Evolutionary conservation across 2,113 vertebrate genomes (phyloP), one percentile per base, ranked within the genome.

Genomic region (Suricata suricatta): DNA sequence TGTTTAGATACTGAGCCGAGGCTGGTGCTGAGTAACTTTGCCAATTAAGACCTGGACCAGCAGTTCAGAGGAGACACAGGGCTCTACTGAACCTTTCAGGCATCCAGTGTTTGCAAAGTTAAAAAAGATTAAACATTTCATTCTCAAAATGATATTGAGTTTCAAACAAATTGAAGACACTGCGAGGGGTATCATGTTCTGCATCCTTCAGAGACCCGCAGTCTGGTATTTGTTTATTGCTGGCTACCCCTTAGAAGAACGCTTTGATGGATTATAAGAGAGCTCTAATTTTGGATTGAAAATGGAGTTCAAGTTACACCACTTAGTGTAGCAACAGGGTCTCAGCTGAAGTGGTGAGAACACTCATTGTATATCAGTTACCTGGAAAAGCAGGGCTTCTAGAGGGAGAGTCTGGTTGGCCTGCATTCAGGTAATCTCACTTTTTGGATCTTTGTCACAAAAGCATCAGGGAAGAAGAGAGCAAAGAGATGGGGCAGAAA

Each of bases 81-180:
- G 2, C 15, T 25, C 25, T 54, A 17, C 7, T 33, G 31, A 71
- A 89, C 27, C 16, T 81, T 85, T 57, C 31, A 41, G 74, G 15
- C 8, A 72, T 31, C 35, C 7, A 27, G 6, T 76, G n/a, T 77
- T 86, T 63, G 6, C 33, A 95, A 94, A 85, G 23, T 41, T 72
- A 29, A 68, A 93, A 96, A 52, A 79, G 33, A 92, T 89, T 92
- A 81, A 88, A 77, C 3, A 68, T 54, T 82, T 90, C 15, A 63
- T 86, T 84, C 44, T 92, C 52, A 81, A 93, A 96, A 94, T 74
- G 74, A 76, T 5, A 54, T 3, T 74, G 80, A 79, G 50, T 31
- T 76, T 90, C 33, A 92, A 50, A 81, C 76, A 80, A 90, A 50
- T 44, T 69, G 84, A 95, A 96, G 35, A 3, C 57, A 57, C 17